A percentile compares a stretch with the other conserved stretches of the same genome.
These are phyloP conservation scores for Myiozetetes cayanensis DNA, from an alignment of 2,113 vertebrate species.

Conservation along the genomic window DNA sequence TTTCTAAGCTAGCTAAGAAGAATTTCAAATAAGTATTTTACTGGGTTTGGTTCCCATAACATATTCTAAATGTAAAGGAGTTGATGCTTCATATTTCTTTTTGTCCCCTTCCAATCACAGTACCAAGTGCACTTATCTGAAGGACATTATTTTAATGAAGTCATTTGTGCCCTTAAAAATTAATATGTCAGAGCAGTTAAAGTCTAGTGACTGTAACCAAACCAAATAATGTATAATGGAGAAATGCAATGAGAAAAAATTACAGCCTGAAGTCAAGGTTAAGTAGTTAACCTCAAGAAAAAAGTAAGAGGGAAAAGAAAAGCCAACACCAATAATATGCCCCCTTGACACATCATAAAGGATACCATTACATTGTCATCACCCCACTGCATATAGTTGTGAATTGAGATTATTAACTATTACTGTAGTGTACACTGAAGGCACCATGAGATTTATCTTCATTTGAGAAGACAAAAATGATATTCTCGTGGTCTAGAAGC, in stretches of 20 bases:
- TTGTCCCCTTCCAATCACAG: conserved; percentile 35
- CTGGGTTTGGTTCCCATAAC: not conserved
- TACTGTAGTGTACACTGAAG: not conserved
- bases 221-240: conserved; percentile 67
- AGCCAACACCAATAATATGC: not conserved
- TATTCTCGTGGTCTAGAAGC: not conserved
- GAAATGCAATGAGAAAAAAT: conserved; percentile 53
- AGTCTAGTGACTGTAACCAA: conserved; percentile 66
- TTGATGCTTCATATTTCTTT: conserved; percentile 4
- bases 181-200: conserved; percentile 66
- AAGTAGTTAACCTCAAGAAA: conserved; percentile 48
- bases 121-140: conserved; percentile 50
- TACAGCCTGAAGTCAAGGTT: conserved; percentile 55
- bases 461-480: not conserved
- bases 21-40: not conserved
- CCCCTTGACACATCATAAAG: not conserved
- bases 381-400: not conserved
- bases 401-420: not conserved
- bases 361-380: not conserved
- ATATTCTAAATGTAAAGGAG: not conserved
- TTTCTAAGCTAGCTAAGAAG: not conserved
- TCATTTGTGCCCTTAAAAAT: conserved; percentile 67
- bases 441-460: not conserved
- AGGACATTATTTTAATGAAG: conserved; percentile 72
- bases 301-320: not conserved